Conservation (phyloP, 1,140 invertebrate genomes). For the Solen grandis region DNA sequence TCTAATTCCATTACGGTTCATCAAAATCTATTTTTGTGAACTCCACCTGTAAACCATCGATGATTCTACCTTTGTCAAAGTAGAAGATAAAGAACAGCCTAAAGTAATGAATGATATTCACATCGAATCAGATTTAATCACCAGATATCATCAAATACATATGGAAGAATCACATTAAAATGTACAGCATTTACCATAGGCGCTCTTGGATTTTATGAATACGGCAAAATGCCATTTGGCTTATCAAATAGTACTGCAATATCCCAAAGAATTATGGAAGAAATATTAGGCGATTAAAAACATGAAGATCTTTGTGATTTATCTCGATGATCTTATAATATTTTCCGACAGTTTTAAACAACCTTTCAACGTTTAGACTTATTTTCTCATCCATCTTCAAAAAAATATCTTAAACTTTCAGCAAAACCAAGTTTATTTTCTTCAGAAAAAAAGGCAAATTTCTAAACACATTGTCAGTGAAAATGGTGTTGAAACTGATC, state of each 20-base stretch:
- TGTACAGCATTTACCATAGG: constrained; percentile 3
- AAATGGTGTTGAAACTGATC: background rate
- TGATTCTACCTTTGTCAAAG: too few species aligned
- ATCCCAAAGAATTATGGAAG: constrained; percentile 9
- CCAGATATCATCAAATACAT: background rate
- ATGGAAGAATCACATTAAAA: constrained; percentile 6
- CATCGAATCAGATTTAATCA: constrained; percentile 6
- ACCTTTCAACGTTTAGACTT: constrained; percentile 3
- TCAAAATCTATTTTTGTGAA: too few species aligned
- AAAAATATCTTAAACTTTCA: background rate
- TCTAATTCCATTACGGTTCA: too few species aligned
- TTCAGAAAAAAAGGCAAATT: background rate
- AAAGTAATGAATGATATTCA: too few species aligned
- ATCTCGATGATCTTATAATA: constrained; percentile 18
- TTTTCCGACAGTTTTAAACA: background rate
- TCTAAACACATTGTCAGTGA: constrained; percentile 10
- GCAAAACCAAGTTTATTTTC: background rate
- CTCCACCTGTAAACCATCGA: too few species aligned
- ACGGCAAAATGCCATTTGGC: constrained; percentile 13
- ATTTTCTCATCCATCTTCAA: background rate
- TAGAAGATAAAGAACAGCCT: too few species aligned
- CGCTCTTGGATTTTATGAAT: background rate
- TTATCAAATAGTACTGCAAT: background rate
- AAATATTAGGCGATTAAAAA: background rate
- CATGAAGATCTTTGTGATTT: constrained; percentile 15